Base-by-base conservation (phyloP, 2,888 invertebrate genomes). In the Eubasilissa splendida region DNA sequence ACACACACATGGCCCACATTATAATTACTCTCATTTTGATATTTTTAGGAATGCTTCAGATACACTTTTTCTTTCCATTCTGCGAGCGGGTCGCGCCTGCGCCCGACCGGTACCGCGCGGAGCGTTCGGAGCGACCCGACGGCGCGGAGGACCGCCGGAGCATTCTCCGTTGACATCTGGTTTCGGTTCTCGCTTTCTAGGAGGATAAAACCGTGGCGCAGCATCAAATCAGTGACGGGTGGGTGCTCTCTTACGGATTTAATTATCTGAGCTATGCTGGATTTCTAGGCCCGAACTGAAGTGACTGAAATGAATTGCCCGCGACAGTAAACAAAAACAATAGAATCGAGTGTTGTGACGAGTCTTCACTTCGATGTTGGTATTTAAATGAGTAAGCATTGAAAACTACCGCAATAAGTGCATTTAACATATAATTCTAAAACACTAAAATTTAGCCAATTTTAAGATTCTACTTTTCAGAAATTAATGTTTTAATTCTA, bases 1-100 rank as follows among this genome's bases (percentile, higher is more conserved):
- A 80, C 66, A 80, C 77, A 80, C 80, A 81, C 78, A 78, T 81
- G 81, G 81, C 77, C 78, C 81, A 81, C 74, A 81, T 81, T 81
- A 81, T 81, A 78, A 81, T 81, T 81, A 78, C 75, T 56, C 54
- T 74, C 77, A 71, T 78, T 81, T 81, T 42, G 77, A 77, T 81
- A 77, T 81, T 81, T 81, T 81, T 81, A 81, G 81, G 81, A 75
- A 81, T 81, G 81, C 75, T 54, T 65, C 74, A 58, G 73, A 59
- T 59, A 52, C 68, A 60, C 77, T 71, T 80, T 71, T 68, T 59
- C 74, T 63, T 73, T 53, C 54, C 14, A 54, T 54, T 65, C 70
- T 58, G 59, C 63, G 4, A 5, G 68, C 68, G n/a, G 12, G 58
- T 11, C 58, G 58, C 8, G 58, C 11, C 54, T 54, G 54, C 1